Percentiles rank a stretch among this genome's conserved stretches.
phyloP scores from a whole-genome alignment of 2,888 invertebrate species.

The Drosophila diplacantha region DNA sequence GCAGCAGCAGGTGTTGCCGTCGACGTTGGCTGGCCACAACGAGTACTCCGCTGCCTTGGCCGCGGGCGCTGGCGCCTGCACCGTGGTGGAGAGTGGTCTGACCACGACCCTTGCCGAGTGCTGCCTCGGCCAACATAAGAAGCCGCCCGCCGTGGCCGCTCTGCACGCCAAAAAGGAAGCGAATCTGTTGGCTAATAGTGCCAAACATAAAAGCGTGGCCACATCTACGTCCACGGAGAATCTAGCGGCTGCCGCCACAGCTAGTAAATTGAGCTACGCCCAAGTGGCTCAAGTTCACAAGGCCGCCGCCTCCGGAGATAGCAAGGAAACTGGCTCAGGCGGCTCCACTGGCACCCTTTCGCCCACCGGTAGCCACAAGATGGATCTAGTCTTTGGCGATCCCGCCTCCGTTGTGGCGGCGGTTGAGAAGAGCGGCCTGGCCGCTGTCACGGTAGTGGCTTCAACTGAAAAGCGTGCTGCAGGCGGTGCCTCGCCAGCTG shows the following conservation, averaged over 20 bases:
- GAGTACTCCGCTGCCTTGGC: conserved; percentile 34
- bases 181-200: conserved; percentile 67
- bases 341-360: conserved; percentile 51
- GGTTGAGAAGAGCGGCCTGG: conserved; percentile 40
- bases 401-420: conserved; percentile 30
- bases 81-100: conserved; percentile 77
- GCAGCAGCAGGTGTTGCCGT: conserved; percentile 41
- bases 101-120: conserved; percentile 77
- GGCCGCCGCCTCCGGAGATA: conserved; percentile 74
- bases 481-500: conserved; percentile 34
- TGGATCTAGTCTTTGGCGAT: conserved; percentile 57
- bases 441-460: conserved; percentile 33
- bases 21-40: conserved; percentile 44
- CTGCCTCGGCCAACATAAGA: conserved; percentile 69
- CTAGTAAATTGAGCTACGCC: conserved; percentile 81
- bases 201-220: conserved; percentile 74
- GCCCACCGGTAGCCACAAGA: conserved; percentile 59
- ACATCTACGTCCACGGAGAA: conserved; percentile 74
- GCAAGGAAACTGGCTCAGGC: conserved; percentile 51
- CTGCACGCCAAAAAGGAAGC: conserved; percentile 66
- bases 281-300: conserved; percentile 84
- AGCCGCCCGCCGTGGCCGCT: conserved; percentile 64
- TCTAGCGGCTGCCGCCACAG: conserved; percentile 61
- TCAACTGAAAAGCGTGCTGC: conserved; percentile 52
- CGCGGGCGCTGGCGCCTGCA: conserved; percentile 66